Evolutionary conservation across 2,888 invertebrate genomes (phyloP).

Genomic region (Panopea generosa): DNA sequence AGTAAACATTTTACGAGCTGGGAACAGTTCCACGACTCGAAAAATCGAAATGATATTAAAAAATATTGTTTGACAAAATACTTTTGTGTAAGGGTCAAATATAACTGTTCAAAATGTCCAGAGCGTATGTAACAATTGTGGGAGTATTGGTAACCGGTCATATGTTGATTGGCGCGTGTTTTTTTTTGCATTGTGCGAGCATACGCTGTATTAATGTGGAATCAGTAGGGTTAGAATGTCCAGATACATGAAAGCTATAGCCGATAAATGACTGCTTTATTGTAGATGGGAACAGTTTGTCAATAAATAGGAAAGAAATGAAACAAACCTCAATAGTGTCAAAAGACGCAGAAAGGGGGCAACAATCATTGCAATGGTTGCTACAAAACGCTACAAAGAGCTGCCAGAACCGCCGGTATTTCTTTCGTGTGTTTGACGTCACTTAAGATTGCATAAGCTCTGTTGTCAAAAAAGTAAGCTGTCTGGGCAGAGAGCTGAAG

Average conservation of each 20-base stretch:
- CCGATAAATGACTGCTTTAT: constrained; percentile 14
- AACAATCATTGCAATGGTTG: too few species aligned
- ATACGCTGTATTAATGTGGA: constrained; percentile 9
- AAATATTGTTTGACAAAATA: neutral
- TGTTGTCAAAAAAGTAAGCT: too few species aligned
- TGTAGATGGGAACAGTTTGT: neutral
- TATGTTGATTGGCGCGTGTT: neutral
- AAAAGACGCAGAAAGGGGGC: too few species aligned
- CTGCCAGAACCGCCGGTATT: neutral
- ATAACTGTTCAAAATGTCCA: neutral
- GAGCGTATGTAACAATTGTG: neutral
- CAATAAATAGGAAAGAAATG: neutral
- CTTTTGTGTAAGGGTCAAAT: neutral
- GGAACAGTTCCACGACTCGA: constrained; percentile 19
- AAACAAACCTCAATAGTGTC: too few species aligned
- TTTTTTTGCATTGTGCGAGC: constrained; percentile 19
- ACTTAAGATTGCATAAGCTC: too few species aligned
- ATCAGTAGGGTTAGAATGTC: neutral
- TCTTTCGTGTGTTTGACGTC: neutral
- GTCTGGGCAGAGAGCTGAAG: too few species aligned
- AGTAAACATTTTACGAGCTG: neutral
- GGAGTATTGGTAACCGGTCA: neutral
- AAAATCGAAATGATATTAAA: constrained; percentile 22
- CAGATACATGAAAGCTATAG: constrained; percentile 2
- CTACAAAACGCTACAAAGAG: too few species aligned